These are phyloP conservation scores for Lampris incognitus DNA, from an alignment of 2,113 vertebrate genomes.

Conservation along the genomic window DNA sequence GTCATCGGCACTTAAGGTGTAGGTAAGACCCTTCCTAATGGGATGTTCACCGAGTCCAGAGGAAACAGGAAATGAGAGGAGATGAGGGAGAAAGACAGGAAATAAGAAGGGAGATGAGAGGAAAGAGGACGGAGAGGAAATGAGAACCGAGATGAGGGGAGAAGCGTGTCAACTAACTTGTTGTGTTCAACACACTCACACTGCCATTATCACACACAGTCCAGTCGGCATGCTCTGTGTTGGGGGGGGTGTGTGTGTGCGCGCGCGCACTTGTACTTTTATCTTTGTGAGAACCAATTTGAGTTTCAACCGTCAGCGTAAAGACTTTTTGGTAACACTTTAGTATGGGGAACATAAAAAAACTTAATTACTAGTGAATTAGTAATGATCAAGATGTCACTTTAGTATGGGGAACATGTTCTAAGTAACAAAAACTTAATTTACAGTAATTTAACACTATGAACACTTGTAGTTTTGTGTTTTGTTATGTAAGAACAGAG, in stretches of 20 bases:
- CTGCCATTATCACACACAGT: not conserved
- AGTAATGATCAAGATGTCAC: no score
- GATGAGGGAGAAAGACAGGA: constrained; percentile 8
- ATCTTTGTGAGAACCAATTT: not conserved
- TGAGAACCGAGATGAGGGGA: constrained; percentile 4
- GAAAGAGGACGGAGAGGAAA: constrained; percentile 31
- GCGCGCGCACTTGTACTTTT: not conserved
- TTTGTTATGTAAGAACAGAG: no score
- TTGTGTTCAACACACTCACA: constrained; percentile 20
- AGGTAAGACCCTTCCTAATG: constrained; percentile 17
- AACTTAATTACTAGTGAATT: no score
- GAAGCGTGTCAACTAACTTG: constrained; percentile 13
- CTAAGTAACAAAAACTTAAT: no score
- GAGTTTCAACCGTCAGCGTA: no score
- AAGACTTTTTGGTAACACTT: no score
- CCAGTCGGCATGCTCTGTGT: not conserved
- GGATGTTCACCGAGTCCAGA: constrained; percentile 1
- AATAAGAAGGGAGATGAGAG: not conserved
- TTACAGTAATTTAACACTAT: no score
- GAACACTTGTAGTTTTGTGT: no score
- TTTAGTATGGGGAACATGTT: no score
- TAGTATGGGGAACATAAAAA: no score
- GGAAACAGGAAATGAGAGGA: constrained; percentile 17
- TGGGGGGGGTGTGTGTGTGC: not conserved
- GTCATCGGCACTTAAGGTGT: constrained; percentile 11